Base-by-base conservation (phyloP, 2,888 invertebrate species). In the Melanophora roralis region DNA sequence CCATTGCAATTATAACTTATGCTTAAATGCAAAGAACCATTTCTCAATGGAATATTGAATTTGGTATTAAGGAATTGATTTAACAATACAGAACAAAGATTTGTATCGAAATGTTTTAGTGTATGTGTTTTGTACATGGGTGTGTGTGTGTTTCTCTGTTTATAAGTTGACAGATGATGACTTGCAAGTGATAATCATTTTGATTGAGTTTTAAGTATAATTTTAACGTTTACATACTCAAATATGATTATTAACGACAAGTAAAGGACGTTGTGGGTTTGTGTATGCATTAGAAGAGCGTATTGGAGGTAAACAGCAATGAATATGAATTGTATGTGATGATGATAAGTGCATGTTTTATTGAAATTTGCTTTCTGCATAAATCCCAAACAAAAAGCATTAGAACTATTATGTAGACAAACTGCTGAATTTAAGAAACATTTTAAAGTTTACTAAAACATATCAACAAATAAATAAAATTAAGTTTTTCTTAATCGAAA, bases 81-180 rank as follows among this genome's bases (percentile, higher is more conserved):
- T 36, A 55, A 40, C 40, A 8, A 38, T 14, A 65, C 47, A 49
- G 21, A 19, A n/a, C n/a, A n/a, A n/a, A 27, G 3, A 9, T 19
- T 9, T 45, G 45, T 14, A 16, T 43, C 7, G 2, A 14, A 5
- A 43, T 0, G 12, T n/a, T 9, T n/a, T 38, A 14, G 9, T 47
- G 27, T 59, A 9, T 27, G 9, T 19, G 32, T 34, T 32, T n/a
- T n/a, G n/a, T 16, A 9, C 8, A 14, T 36, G 7, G 16, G 11
- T 19, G 34, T 40, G 57, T 7, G 8, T 14, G 23, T 1, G 16
- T 40, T 27, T 34, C 19, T 12, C 43, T 72, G 7, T 64, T 32
- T 74, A 65, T 23, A 57, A 65, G 21, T 65, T n/a, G n/a, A n/a
- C n/a, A n/a, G 73, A 59, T 65, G 49, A 74, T 74, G 49, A 67